These are phyloP conservation scores for Tetheella fluctuosa DNA, from an alignment of 2,888 invertebrate species.

Conservation along the genomic window DNA sequence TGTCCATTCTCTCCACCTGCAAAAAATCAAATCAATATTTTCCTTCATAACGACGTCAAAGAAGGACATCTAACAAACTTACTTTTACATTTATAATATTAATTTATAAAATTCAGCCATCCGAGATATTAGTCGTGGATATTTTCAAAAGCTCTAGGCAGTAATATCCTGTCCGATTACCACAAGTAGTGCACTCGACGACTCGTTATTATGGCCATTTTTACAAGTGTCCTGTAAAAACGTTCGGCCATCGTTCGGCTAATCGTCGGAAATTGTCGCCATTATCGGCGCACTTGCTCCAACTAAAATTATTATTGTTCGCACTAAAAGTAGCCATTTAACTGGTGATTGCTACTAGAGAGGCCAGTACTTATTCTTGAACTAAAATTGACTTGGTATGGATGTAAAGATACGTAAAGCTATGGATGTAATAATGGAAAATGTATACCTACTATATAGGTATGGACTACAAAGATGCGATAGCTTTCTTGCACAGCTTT, in stretches of 20 bases:
- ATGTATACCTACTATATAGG: too few relatives aligned
- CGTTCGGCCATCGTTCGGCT: conserved; percentile 61
- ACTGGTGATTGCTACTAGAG: conserved; percentile 59
- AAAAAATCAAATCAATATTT: too few relatives aligned
- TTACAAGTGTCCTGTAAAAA: conserved; percentile 74
- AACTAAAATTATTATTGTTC: conserved; percentile 83
- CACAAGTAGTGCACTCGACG: conserved; percentile 56
- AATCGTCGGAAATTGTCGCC: conserved; percentile 83
- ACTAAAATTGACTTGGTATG: conserved; percentile 30
- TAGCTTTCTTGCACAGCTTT: too few relatives aligned
- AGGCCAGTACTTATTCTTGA: conserved; percentile 37
- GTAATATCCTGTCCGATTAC: conserved; percentile 30
- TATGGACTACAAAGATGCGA: too few relatives aligned
- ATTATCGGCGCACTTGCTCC: conserved; percentile 78
- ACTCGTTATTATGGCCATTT: conserved; percentile 68
- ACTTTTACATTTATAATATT: too few relatives aligned
- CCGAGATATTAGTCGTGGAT: too few relatives aligned
- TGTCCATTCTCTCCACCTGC: too few relatives aligned
- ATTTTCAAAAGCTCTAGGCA: not conserved
- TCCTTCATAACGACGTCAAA: too few relatives aligned
- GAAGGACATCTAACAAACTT: too few relatives aligned
- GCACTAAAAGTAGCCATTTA: conserved; percentile 80
- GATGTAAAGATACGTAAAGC: too few relatives aligned
- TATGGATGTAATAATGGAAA: conserved; percentile 1
- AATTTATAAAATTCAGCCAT: too few relatives aligned